Evolutionary conservation across 2,888 invertebrate genomes (phyloP).

Genomic region (Melitaea athalia): DNA sequence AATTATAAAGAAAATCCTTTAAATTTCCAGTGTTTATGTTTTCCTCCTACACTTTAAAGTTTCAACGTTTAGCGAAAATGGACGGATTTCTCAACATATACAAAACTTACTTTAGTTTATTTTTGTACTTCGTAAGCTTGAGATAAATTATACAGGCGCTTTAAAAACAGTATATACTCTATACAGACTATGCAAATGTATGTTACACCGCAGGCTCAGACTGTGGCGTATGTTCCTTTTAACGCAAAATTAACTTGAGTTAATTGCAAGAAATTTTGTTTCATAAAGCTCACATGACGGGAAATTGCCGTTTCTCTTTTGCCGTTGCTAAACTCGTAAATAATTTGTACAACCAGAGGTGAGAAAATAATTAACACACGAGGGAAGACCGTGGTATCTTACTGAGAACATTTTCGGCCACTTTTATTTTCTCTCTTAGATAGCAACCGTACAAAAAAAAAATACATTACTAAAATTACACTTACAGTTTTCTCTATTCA

Average conservation of each 20-base stretch:
- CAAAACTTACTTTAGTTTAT: too few species aligned
- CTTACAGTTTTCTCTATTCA: neutral
- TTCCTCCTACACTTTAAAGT: too few species aligned
- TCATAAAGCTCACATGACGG: conserved; percentile 10
- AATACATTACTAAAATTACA: neutral
- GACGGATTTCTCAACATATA: too few species aligned
- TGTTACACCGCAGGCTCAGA: neutral
- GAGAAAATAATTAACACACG: conserved; percentile 13
- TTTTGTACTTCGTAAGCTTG: too few species aligned
- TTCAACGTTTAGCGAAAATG: too few species aligned
- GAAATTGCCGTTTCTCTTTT: conserved; percentile 7
- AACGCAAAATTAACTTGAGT: conserved; percentile 5
- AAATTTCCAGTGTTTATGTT: too few species aligned
- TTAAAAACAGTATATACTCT: neutral
- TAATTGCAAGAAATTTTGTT: conserved; percentile 11
- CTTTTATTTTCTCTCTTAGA: conserved; percentile 7
- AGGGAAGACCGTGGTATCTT: conserved; percentile 2
- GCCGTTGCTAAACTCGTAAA: conserved; percentile 18
- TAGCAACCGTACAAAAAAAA: neutral
- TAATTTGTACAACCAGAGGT: conserved; percentile 17
- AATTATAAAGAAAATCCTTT: too few species aligned
- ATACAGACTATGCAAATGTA: neutral
- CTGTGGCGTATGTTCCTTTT: neutral
- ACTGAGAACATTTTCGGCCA: conserved; percentile 14
- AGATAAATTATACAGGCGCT: too few species aligned